Conservation (phyloP, 2,797 vertebrate species). For the Darevskia mixta region DNA sequence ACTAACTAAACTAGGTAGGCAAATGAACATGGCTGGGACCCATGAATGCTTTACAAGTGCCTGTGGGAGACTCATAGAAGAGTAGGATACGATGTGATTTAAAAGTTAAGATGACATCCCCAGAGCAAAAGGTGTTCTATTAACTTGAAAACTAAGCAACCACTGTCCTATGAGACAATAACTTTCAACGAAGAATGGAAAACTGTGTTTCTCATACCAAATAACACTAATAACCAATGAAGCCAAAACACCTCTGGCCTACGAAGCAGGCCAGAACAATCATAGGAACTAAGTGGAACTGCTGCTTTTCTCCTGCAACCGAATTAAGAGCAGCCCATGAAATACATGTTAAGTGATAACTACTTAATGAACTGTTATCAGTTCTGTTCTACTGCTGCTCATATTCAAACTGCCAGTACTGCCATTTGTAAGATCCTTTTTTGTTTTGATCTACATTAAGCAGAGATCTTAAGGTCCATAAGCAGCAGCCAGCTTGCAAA, state of each 20-base stretch:
- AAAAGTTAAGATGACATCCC: background rate
- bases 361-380: no score
- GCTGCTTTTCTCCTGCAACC: background rate
- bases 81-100: background rate
- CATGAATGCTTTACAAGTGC: background rate
- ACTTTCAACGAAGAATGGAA: background rate
- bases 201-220: background rate
- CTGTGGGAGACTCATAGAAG: background rate
- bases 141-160: background rate
- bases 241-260: background rate
- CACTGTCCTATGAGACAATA: background rate
- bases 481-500: background rate
- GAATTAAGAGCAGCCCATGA: background rate
- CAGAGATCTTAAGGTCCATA: background rate
- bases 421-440: background rate
- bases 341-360: background rate
- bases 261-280: background rate
- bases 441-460: background rate
- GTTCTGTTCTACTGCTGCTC: background rate
- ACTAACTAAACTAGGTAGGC: background rate
- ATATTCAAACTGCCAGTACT: background rate
- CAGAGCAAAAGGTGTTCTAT: background rate
- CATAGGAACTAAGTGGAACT: background rate
- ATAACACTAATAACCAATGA: background rate
- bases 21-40: background rate